Evolutionary conservation across 2,113 vertebrate species (phyloP).

Genomic region (Rhizomys pruinosus): DNA sequence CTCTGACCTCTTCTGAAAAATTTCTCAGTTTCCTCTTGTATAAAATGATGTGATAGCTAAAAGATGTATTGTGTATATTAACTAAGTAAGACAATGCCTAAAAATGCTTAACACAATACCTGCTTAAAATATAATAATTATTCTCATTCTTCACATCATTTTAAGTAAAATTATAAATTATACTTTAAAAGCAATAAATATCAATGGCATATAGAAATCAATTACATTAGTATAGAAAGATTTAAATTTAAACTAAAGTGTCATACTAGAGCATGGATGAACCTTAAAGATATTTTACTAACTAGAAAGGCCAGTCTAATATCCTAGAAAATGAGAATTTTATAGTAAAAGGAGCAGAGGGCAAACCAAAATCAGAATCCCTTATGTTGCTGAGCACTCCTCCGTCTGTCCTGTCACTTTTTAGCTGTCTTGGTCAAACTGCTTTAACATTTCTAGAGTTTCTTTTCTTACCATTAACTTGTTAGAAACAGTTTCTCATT

Average conservation of each 20-base stretch:
- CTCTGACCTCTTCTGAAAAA: not conserved
- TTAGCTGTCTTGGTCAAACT: not conserved
- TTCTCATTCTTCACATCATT: not conserved
- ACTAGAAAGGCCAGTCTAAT: constrained; percentile 11
- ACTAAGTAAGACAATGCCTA: not conserved
- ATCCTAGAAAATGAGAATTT: constrained; percentile 39
- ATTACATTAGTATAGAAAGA: not conserved
- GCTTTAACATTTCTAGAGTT: not conserved
- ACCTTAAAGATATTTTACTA: not conserved
- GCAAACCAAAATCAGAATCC: constrained; percentile 15
- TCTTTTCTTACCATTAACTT: constrained; percentile 46
- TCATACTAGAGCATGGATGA: not conserved
- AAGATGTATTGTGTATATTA: not conserved
- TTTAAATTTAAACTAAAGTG: constrained; percentile 29
- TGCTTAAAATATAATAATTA: not conserved
- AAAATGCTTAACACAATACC: constrained; percentile 1
- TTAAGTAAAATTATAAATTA: not conserved
- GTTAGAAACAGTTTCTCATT: not conserved
- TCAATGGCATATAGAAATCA: not conserved
- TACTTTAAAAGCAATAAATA: not conserved
- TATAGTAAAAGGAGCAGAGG: constrained; percentile 21
- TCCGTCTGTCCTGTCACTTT: not conserved
- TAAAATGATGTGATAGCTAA: not conserved
- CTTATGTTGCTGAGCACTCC: not conserved
- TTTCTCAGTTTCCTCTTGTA: not conserved